Evolutionary conservation across 2,888 invertebrate species (phyloP).

Genomic region (Agrypnus murinus): DNA sequence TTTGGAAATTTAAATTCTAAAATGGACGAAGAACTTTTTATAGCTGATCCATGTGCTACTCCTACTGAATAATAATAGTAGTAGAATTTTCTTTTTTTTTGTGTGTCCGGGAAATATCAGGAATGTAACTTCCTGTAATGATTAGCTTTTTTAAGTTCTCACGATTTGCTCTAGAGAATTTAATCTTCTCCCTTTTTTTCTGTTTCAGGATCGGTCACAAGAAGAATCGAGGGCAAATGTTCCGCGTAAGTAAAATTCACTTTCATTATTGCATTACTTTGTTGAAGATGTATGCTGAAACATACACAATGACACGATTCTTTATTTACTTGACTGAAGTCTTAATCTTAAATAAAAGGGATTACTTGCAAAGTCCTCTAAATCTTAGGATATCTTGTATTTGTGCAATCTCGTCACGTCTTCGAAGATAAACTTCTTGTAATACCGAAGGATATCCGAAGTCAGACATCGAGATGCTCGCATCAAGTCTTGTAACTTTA

Average conservation of each 20-base stretch:
- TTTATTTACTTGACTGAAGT: constrained; percentile 60
- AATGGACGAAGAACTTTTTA: too few relatives aligned
- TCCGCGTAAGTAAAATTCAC: constrained; percentile 55
- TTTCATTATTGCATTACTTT: constrained; percentile 42
- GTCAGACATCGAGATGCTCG: constrained; percentile 49
- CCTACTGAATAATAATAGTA: too few relatives aligned
- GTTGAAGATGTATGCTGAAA: constrained; percentile 28
- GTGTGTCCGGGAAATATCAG: too few relatives aligned
- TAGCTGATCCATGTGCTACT: too few relatives aligned
- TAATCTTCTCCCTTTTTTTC: constrained; percentile 11
- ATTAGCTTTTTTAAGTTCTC: neutral
- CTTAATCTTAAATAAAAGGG: constrained; percentile 61
- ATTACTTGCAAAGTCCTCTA: constrained; percentile 59
- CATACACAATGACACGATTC: constrained; percentile 48
- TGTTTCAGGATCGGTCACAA: constrained; percentile 33
- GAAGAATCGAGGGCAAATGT: constrained; percentile 52
- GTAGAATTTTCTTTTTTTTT: too few relatives aligned
- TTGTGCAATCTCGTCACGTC: constrained; percentile 56
- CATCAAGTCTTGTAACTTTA: constrained; percentile 42
- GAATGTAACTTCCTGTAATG: too few relatives aligned
- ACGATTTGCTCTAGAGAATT: neutral
- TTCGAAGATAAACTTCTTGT: constrained; percentile 60
- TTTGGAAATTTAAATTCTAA: too few relatives aligned
- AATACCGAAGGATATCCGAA: constrained; percentile 57
- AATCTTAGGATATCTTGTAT: constrained; percentile 57